Evolutionary conservation across 30 jellyfish, hydroid and myxozoan genomes (phyloP).

Genomic region (Chironex yamaguchii): DNA sequence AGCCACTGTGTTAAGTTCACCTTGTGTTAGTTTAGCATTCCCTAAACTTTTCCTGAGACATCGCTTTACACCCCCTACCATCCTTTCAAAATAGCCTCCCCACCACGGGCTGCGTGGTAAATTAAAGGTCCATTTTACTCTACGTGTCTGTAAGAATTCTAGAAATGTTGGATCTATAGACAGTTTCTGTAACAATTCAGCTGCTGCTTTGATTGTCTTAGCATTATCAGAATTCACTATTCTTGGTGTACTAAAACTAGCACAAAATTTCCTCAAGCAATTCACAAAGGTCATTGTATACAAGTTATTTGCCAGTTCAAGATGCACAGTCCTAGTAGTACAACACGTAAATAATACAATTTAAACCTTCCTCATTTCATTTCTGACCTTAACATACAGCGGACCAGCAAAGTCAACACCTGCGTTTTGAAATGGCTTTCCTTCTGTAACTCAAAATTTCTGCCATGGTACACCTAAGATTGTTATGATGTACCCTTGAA

Average conservation of each 20-base stretch:
- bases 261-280: constrained; percentile 58
- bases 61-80: constrained; percentile 36
- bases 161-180: constrained; percentile 7
- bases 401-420: constrained; percentile 76
- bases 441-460: constrained; percentile 57
- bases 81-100: constrained; percentile 59
- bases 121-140: constrained; percentile 25
- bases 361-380: constrained; percentile 41
- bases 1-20: constrained; percentile 22
- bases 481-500: constrained; percentile 55
- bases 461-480: constrained; percentile 56
- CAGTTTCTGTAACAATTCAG: constrained; percentile 12
- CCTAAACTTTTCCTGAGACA: constrained; percentile 35
- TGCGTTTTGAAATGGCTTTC: constrained; percentile 44
- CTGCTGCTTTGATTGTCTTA: constrained; percentile 55
- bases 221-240: constrained; percentile 65
- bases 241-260: constrained; percentile 63
- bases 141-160: not conserved
- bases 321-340: constrained; percentile 45
- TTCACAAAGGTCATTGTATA: constrained; percentile 27
- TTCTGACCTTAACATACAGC: constrained; percentile 41
- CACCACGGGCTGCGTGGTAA: constrained; percentile 44
- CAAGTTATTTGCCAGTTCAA: constrained; percentile 45
- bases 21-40: constrained; percentile 25
- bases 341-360: constrained; percentile 54